A percentile compares a stretch with the other conserved stretches of the same genome.
phyloP scores from a whole-genome alignment of 2,888 invertebrate genomes.

The Tribolium freemani region DNA sequence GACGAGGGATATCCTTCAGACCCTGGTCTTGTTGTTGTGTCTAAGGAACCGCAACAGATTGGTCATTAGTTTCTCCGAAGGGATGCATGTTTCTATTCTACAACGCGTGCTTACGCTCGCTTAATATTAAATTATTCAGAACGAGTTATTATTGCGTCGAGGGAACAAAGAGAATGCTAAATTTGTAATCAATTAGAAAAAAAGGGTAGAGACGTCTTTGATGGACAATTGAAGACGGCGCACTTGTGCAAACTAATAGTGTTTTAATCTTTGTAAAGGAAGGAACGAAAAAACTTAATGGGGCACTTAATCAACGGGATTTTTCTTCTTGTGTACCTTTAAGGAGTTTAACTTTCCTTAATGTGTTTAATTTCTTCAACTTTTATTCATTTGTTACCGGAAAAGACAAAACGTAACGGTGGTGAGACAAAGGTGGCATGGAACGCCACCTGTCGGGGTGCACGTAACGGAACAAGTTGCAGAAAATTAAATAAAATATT shows the following conservation, averaged over 20 bases:
- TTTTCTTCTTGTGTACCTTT: neutral
- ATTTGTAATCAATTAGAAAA: neutral
- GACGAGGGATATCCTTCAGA: slow-evolving; percentile 50
- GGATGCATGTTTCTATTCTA: slow-evolving; percentile 47
- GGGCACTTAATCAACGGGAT: neutral
- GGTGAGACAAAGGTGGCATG: too few species aligned
- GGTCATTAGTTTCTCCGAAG: slow-evolving; percentile 48
- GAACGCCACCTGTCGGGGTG: too few species aligned
- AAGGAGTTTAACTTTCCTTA: neutral
- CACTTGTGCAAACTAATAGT: neutral
- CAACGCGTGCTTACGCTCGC: slow-evolving; percentile 31
- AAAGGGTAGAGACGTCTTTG: neutral
- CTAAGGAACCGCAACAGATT: slow-evolving; percentile 54
- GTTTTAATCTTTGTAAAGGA: neutral
- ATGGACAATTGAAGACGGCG: neutral
- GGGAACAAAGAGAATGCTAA: neutral
- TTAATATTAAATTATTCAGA: slow-evolving; percentile 43
- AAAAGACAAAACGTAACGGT: neutral
- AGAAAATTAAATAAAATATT: too few species aligned
- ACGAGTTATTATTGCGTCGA: slow-evolving; percentile 22
- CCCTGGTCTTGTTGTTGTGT: slow-evolving; percentile 50
- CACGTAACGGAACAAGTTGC: too few species aligned
- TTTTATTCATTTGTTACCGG: neutral
- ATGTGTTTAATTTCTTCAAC: neutral
- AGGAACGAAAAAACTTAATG: neutral